phyloP scores from a whole-genome alignment of 2,888 invertebrate genomes.

The Xanthia togata region DNA sequence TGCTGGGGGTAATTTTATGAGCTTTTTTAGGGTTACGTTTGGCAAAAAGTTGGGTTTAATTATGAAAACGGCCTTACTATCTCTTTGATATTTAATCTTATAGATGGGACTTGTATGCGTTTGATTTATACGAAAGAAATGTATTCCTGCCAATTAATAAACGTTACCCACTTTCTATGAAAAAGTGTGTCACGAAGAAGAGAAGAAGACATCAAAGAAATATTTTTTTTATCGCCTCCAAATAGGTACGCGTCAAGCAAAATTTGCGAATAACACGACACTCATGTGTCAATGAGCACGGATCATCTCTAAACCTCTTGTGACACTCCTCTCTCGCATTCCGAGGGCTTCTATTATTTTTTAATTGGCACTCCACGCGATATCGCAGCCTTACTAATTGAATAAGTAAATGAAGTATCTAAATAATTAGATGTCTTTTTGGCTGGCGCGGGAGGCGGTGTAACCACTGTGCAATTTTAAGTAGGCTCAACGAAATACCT shows the following conservation, averaged over 20 bases:
- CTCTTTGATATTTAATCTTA: neutral
- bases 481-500: slow-evolving; percentile 41
- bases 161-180: neutral
- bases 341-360: slow-evolving; percentile 86
- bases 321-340: slow-evolving; percentile 80
- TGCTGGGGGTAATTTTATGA: slow-evolving; percentile 72
- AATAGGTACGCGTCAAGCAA: slow-evolving; percentile 30
- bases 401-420: slow-evolving; percentile 89
- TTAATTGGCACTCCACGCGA: slow-evolving; percentile 88
- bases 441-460: slow-evolving; percentile 73
- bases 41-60: slow-evolving; percentile 49
- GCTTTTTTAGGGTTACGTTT: slow-evolving; percentile 66
- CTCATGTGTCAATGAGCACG: slow-evolving; percentile 62
- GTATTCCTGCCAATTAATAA: neutral
- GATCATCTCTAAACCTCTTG: slow-evolving; percentile 81
- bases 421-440: slow-evolving; percentile 88
- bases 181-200: too few species aligned
- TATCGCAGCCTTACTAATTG: slow-evolving; percentile 87
- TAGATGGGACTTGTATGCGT: neutral
- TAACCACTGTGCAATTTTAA: slow-evolving; percentile 67
- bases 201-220: too few species aligned
- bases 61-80: slow-evolving; percentile 16
- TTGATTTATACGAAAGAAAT: neutral
- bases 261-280: slow-evolving; percentile 60
- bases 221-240: neutral